These are phyloP conservation scores for Apotomis turbidana DNA, from an alignment of 2,888 invertebrate species.

Conservation along the genomic window DNA sequence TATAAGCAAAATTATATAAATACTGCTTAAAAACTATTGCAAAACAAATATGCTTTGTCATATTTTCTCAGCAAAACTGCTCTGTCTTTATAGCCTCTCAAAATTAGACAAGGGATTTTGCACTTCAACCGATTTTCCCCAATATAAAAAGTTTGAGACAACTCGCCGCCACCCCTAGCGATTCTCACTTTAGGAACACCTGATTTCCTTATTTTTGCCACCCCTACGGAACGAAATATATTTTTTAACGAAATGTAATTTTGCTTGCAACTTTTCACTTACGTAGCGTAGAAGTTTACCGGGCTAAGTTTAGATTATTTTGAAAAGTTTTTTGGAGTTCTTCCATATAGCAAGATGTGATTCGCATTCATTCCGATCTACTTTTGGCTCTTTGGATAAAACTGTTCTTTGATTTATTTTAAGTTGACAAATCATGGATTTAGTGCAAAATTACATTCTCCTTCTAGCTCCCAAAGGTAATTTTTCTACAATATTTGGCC, in stretches of 20 bases:
- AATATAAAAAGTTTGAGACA: slow-evolving; percentile 68
- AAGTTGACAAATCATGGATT: neutral
- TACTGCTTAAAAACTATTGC: no score
- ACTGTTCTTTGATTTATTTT: neutral
- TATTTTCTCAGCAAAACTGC: neutral
- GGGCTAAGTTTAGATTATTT: slow-evolving; percentile 53
- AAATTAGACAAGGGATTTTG: slow-evolving; percentile 61
- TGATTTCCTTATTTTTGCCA: slow-evolving; percentile 72
- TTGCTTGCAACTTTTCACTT: slow-evolving; percentile 75
- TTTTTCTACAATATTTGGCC: no score
- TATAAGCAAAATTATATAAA: no score
- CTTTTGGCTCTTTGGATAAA: slow-evolving; percentile 46
- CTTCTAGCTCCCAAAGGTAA: no score
- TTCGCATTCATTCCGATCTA: slow-evolving; percentile 42
- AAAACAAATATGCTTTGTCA: no score
- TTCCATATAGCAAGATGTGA: slow-evolving; percentile 62
- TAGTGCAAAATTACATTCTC: no score
- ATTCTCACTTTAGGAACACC: slow-evolving; percentile 51
- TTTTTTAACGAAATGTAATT: slow-evolving; percentile 63
- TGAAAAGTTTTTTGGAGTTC: slow-evolving; percentile 68
- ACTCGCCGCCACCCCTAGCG: slow-evolving; percentile 37
- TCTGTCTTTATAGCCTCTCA: slow-evolving; percentile 31
- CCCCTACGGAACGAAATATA: slow-evolving; percentile 58
- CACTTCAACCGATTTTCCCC: slow-evolving; percentile 55
- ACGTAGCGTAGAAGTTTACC: slow-evolving; percentile 61